Percentiles rank a stretch among this genome's conserved stretches.
These are phyloP conservation scores for Halocaridina rubra DNA, from an alignment of 2,888 invertebrate genomes.

Conservation along the genomic window DNA sequence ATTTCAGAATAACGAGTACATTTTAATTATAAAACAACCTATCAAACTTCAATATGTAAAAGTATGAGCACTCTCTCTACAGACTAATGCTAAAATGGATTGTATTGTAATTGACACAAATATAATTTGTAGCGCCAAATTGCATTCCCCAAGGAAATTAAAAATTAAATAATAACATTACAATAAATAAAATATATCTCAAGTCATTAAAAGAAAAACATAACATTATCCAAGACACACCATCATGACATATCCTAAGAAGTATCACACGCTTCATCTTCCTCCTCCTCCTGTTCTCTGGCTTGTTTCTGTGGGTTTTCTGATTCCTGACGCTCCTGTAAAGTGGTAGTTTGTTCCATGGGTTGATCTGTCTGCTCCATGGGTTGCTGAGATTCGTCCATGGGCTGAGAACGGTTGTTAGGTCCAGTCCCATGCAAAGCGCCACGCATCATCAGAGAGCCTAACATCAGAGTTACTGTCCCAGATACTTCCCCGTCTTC, in stretches of 20 bases:
- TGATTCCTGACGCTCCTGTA: not conserved
- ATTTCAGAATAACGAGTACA: too few species aligned
- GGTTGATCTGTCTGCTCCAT: conserved; percentile 43
- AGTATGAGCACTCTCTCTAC: not conserved
- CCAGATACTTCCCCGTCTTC: conserved; percentile 62
- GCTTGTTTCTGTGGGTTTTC: not conserved
- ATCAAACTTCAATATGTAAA: not conserved
- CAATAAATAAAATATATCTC: not conserved
- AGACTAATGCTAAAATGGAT: not conserved
- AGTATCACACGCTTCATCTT: conserved; percentile 48
- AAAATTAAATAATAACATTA: not conserved
- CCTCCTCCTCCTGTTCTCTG: conserved; percentile 9
- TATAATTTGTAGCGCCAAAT: not conserved
- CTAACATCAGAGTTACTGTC: conserved; percentile 60
- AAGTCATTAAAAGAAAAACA: not conserved
- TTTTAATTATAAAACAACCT: not conserved
- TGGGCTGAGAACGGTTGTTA: not conserved
- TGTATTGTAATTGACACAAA: too few species aligned
- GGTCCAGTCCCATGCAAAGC: conserved; percentile 26
- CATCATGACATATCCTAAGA: not conserved
- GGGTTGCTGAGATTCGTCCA: not conserved
- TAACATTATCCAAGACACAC: not conserved
- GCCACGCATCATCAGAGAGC: conserved; percentile 56
- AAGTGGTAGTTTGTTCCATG: conserved; percentile 33
- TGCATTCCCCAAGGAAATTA: not conserved